A percentile compares a stretch with the other conserved stretches of the same genome.
These are phyloP conservation scores for Amaurobius ferox DNA, from an alignment of 2,888 invertebrate genomes.

Conservation along the genomic window DNA sequence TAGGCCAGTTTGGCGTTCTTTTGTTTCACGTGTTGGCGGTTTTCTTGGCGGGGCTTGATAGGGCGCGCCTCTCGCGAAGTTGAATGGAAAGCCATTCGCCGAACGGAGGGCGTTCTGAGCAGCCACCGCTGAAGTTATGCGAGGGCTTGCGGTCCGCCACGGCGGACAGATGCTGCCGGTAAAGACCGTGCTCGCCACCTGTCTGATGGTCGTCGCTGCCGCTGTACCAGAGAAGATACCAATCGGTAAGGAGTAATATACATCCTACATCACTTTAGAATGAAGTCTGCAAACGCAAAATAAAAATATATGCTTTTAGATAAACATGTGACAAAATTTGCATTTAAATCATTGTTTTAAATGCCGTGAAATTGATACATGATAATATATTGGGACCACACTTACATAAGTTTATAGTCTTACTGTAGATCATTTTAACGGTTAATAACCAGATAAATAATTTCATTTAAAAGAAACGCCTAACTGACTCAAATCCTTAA, in stretches of 20 bases:
- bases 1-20: background rate
- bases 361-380: too few species aligned
- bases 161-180: constrained; percentile 42
- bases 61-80: background rate
- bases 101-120: constrained; percentile 24
- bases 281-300: too few species aligned
- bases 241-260: constrained; percentile 47
- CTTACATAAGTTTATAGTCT: too few species aligned
- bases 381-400: too few species aligned
- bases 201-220: constrained; percentile 44
- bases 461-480: too few species aligned
- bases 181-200: constrained; percentile 49
- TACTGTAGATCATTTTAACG: too few species aligned
- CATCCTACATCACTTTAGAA: too few species aligned
- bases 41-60: background rate
- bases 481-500: too few species aligned
- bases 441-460: too few species aligned
- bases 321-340: too few species aligned
- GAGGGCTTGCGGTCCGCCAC: background rate
- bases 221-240: constrained; percentile 67
- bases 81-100: background rate
- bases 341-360: too few species aligned
- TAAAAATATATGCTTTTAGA: too few species aligned
- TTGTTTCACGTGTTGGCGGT: background rate
- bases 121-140: constrained; percentile 17